Evolutionary conservation across 2,113 vertebrate species (phyloP).

Genomic region (Rhineura floridana): DNA sequence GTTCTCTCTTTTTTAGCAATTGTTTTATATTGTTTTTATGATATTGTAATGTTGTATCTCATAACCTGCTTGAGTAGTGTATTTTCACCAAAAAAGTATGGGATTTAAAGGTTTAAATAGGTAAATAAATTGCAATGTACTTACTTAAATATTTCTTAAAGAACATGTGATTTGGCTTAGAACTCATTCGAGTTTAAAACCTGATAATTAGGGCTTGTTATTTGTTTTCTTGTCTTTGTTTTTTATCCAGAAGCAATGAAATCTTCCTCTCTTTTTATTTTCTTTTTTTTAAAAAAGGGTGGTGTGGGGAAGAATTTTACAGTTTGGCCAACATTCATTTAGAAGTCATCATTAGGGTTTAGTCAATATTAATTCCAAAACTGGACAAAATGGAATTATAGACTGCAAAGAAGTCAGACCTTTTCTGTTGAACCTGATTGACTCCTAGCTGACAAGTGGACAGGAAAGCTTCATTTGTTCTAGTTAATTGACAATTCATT

Average conservation of each 20-base stretch:
- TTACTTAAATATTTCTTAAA: too few species aligned
- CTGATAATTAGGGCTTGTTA: background rate
- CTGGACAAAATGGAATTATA: background rate
- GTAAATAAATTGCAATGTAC: too few species aligned
- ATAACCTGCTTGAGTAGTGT: too few species aligned
- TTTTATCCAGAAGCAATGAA: background rate
- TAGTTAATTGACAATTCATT: background rate
- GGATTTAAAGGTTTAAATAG: too few species aligned
- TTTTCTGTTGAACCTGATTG: background rate
- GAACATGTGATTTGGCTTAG: background rate
- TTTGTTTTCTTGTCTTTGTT: background rate
- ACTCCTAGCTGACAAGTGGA: background rate
- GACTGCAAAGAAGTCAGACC: background rate
- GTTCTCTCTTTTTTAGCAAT: too few species aligned
- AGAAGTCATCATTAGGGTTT: background rate
- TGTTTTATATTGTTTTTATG: too few species aligned
- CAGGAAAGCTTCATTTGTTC: background rate
- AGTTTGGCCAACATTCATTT: background rate
- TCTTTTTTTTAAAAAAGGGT: too few species aligned
- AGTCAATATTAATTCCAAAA: background rate
- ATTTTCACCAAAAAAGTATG: too few species aligned
- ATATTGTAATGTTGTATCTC: too few species aligned
- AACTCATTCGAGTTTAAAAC: background rate
- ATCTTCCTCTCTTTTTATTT: background rate
- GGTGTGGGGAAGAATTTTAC: background rate